Evolutionary conservation across 2,888 invertebrate species (phyloP), one percentile per base, ranked within the genome.

Genomic region (Cetonia aurata): DNA sequence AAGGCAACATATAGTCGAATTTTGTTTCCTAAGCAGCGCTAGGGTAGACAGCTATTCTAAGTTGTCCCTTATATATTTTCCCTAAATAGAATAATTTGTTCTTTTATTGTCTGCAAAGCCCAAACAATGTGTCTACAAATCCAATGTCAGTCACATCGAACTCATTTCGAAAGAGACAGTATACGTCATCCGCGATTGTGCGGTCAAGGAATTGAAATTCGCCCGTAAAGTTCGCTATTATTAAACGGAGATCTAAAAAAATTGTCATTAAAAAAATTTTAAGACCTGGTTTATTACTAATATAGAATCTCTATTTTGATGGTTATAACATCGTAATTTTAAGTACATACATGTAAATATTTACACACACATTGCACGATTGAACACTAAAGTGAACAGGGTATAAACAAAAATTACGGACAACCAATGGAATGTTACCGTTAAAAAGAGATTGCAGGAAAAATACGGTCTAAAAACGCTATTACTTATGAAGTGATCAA

Each of bases 291-390:
- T 65, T 65, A 65, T 50, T 50, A 41, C 62, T 50, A 65, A 25
- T 52, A 65, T 10, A 65, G 50, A 25, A 65, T 65, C 50, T 65
- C 50, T 65, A 65, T 65, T 65, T 65, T 50, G 62, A 65, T 37
- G 48, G 50, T 65, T 65, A 65, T 65, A 65, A 65, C 62, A 65
- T 65, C 62, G 50, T 65, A 65, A 65, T 65, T 37, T 65, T 65
- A 65, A 65, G 62, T 65, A 50, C 62, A 50, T 41, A 65, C 52
- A 37, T 50, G 50, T 65, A 65, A 65, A 65, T 37, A 65, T 65
- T 65, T 65, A 65, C 17, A 50, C 41, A 12, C 19, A 17, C 17
- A 50, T 50, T 65, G 50, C 17, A 31, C 37, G 37, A 50, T 65
- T 31, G 17, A 42, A 57, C 17, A 48, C 31, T 25, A 31, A 60